These are phyloP conservation scores for Kryphioiulus occultus DNA, from an alignment of 2,888 invertebrate species.

Conservation along the genomic window DNA sequence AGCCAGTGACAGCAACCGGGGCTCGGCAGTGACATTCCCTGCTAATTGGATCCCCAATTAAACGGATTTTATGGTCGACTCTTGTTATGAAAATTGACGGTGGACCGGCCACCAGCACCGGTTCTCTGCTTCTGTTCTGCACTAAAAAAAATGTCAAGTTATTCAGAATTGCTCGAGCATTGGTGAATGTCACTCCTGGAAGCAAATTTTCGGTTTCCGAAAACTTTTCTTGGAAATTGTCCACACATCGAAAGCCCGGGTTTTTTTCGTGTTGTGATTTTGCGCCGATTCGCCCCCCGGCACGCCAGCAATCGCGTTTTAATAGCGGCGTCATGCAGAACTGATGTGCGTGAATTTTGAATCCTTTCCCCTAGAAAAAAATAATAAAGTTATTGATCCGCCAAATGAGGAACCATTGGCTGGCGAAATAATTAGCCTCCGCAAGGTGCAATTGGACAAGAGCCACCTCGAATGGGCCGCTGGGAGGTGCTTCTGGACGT, in stretches of 20 bases:
- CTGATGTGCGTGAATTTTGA: constrained; percentile 9
- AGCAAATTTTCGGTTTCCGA: not conserved
- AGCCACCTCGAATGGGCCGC: constrained; percentile 1
- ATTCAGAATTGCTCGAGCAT: not conserved
- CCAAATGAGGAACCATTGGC: constrained; percentile 15
- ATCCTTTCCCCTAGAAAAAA: not conserved
- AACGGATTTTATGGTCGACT: too few species aligned
- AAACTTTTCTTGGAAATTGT: not conserved
- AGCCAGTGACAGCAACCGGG: not conserved
- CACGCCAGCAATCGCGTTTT: not conserved
- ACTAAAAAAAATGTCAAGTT: not conserved
- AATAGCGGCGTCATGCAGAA: constrained; percentile 15
- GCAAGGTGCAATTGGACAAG: constrained; percentile 15
- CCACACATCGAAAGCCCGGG: not conserved
- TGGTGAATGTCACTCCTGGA: not conserved
- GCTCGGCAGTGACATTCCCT: not conserved
- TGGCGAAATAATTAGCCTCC: not conserved
- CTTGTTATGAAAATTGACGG: too few species aligned
- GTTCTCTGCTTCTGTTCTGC: too few species aligned
- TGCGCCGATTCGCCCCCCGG: not conserved
- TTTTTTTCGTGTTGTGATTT: not conserved
- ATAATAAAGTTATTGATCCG: constrained; percentile 20
- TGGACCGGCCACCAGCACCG: not conserved
- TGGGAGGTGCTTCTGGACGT: constrained; percentile 13
- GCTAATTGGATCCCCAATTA: not conserved